These are phyloP conservation scores for Drepanosiphum platanoidis DNA, from an alignment of 2,888 invertebrate genomes.

Conservation along the genomic window DNA sequence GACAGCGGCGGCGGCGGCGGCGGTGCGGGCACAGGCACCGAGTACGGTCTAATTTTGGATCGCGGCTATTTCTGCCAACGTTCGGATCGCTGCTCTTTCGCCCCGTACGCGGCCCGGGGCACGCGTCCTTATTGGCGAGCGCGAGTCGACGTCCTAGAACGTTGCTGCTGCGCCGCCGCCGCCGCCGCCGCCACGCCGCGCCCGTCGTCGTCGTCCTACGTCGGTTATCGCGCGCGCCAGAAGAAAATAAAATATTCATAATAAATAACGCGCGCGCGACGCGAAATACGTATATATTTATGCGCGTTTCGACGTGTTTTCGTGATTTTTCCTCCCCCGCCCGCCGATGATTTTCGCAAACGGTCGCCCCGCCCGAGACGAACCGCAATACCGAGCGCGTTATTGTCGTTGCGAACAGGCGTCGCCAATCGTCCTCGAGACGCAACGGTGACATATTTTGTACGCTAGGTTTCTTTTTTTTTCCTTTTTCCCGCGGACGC, in stretches of 20 bases:
- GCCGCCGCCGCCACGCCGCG: background rate
- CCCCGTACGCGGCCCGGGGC: background rate
- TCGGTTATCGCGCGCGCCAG: background rate
- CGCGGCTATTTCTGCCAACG: conserved; percentile 49
- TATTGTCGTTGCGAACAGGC: no score
- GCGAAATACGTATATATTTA: no score
- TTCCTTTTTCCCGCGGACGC: background rate
- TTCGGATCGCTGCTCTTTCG: conserved; percentile 24
- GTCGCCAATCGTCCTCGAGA: conserved; percentile 5
- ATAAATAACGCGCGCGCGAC: no score
- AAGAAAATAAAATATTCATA: background rate
- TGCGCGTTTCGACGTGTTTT: background rate
- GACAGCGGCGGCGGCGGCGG: background rate
- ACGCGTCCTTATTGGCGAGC: background rate
- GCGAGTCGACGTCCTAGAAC: background rate
- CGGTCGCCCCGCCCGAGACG: no score
- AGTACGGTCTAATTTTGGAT: conserved; percentile 57
- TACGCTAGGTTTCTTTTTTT: background rate
- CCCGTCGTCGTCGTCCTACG: background rate
- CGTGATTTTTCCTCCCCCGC: no score
- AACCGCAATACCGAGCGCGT: no score
- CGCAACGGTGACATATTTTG: background rate
- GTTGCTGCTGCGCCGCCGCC: background rate
- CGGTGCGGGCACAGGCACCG: background rate
- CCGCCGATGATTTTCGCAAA: no score